Percentiles rank a stretch among this genome's conserved stretches.
Conservation (phyloP, 2,113 vertebrate genomes). For the cattle (Bos taurus) region DNA sequence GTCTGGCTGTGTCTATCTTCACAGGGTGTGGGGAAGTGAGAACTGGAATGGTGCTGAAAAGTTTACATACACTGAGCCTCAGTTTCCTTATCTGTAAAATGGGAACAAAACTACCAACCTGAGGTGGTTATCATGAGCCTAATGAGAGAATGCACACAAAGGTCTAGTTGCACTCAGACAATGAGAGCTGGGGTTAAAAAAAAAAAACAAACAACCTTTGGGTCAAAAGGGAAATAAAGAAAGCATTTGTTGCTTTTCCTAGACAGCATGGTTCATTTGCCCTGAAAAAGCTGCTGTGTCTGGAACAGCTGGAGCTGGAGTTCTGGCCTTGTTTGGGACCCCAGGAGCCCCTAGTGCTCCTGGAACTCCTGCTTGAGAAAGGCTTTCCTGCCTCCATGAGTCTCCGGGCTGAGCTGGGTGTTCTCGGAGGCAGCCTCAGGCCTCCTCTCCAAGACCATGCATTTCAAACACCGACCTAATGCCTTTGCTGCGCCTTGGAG, state of each 20-base stretch:
- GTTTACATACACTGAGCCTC: background rate
- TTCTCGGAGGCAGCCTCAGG: background rate
- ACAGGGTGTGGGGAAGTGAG: background rate
- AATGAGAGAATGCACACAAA: background rate
- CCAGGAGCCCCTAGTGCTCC: background rate
- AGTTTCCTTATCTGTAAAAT: constrained; percentile 21
- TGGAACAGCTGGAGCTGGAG: background rate
- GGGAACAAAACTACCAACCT: background rate
- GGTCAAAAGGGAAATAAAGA: background rate
- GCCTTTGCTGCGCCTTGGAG: background rate
- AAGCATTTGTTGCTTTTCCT: constrained; percentile 2
- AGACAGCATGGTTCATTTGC: background rate
- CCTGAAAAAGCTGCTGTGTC: background rate
- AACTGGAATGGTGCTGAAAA: background rate
- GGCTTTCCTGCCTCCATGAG: background rate
- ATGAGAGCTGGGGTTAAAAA: background rate
- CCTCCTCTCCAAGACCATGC: background rate
- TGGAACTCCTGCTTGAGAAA: background rate
- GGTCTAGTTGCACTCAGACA: background rate
- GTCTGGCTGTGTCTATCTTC: background rate
- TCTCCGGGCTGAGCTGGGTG: constrained; percentile 17
- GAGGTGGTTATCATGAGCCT: background rate
- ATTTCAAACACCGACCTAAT: constrained; percentile 10
- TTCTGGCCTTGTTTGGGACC: background rate
- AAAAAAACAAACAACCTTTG: background rate